Evolutionary conservation across 2,113 vertebrate genomes (phyloP), one percentile per base, ranked within the genome.

Genomic region (Fregata magnificens): DNA sequence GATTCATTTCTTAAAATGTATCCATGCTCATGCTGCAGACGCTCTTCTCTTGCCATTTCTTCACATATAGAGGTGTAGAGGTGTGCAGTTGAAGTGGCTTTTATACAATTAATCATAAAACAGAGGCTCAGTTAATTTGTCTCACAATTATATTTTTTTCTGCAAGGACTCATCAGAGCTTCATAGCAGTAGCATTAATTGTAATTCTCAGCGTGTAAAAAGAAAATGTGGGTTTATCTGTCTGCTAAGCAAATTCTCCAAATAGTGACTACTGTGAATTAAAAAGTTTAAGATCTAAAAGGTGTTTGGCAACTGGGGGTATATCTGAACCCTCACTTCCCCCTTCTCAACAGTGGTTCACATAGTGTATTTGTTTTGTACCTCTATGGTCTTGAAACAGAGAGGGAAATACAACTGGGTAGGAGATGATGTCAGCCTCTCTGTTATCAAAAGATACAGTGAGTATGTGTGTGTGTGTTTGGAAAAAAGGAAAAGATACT

Each of bases 351-450:
- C 53, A 87, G 70, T 18, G 29, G 40, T 87, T 91, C 85, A 74
- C 31, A 83, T 38, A 86, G n/a, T 72, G 38, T 56, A 21, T 65
- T 90, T 96, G 20, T 93, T 95, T 94, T 84, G 53, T 88, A 73
- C 61, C 49, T 90, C 69, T 91, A 4, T 71, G 55, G 25, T 80
- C 82, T 90, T 93, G 67, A 85, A 97, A 96, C 79, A 93, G 11
- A 74, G 28, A 34, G 77, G 52, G 70, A 96, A 95, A 95, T 94
- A 94, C 59, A 94, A 78, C 70, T 89, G 66, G 47, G 52, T 96
- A 94, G 80, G 93, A 97, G 95, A 96, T 95, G 91, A 96, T 94
- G 91, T 96, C 96, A 98, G 66, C 79, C 78, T 94, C 78, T 56
- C 65, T 94, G 81, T 93, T 96, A 88, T 85, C 83, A 93, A 95